Base-by-base conservation (phyloP, 2,888 invertebrate species). In the Camponotus fellah region DNA sequence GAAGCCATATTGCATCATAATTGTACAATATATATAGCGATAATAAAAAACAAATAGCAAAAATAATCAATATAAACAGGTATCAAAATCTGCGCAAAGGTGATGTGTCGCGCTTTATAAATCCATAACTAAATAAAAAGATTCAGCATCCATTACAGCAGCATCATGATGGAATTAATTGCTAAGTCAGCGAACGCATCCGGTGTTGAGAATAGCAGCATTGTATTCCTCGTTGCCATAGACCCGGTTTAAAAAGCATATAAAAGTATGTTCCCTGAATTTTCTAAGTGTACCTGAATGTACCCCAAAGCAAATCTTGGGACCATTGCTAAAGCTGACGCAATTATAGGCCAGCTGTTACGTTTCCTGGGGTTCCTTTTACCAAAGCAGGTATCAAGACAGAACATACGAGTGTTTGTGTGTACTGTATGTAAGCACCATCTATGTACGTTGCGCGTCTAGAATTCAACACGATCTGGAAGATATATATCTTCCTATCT, bases 301-400 rank as follows among this genome's bases (percentile, higher is more conserved):
- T 26, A 26, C 84, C 79, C 82, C 88, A 89, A 88, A 87, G 91
- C 90, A 91, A 92, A 92, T 93, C 90, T 93, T 91, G 89, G 91
- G 88, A 91, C 93, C 92, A 94, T 93, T 93, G 93, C 92, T 93
- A 92, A 93, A 87, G 87, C 89, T 90, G 92, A 91, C 92, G 92
- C 94, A 94, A 94, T 94, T 94, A 92, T 92, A 87, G 83, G 90
- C 93, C 93, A 93, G 79, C 79, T 80, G 94, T 93, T 93, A 91
- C 90, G 86, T 88, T 88, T 87, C 89, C 87, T 64, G 76, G 82
- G 84, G 85, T 83, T 83, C 87, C 82, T 84, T 60, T 58, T 56
- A 71, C 46, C 56, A 43, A 90, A 86, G 90, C 85, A 91, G 85
- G 83, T 82, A 83, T 75, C 62, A 53, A 72, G 60, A 77, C 77